Conservation (phyloP, 1,140 invertebrate genomes). For the Heliconius congener region DNA sequence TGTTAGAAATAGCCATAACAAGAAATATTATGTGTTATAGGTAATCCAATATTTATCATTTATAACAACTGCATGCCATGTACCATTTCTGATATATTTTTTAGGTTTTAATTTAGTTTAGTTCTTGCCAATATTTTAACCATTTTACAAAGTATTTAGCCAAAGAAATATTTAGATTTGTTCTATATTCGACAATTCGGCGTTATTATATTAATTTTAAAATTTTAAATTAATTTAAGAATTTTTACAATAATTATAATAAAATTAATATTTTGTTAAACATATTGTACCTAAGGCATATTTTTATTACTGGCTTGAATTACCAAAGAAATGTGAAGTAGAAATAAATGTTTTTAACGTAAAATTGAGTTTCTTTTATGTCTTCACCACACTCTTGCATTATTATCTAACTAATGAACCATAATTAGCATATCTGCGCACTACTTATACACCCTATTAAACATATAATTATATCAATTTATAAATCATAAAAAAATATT, state of each 20-base stretch:
- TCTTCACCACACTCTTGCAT: neutral
- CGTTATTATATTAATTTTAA: slow-evolving; percentile 4
- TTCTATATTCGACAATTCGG: neutral
- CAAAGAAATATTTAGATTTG: slow-evolving; percentile 24
- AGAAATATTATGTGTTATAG: neutral
- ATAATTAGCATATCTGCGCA: neutral
- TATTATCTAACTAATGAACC: neutral
- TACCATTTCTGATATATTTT: neutral
- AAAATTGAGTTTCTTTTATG: neutral
- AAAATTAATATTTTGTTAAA: slow-evolving; percentile 8
- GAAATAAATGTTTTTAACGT: slow-evolving; percentile 8
- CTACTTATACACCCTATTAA: neutral
- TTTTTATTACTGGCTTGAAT: slow-evolving; percentile 20
- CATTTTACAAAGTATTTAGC: slow-evolving; percentile 18
- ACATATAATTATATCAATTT: no score
- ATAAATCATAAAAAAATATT: no score
- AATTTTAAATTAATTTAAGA: neutral
- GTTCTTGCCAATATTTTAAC: slow-evolving; percentile 28
- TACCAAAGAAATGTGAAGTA: slow-evolving; percentile 25
- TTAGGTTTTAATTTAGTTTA: slow-evolving; percentile 1
- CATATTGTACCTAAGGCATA: slow-evolving; percentile 10
- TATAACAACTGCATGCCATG: slow-evolving; percentile 1
- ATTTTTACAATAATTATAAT: neutral
- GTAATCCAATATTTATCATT: neutral
- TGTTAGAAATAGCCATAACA: neutral